Base-by-base conservation (phyloP, 1,140 invertebrate species). In the Centruroides vittatus region DNA sequence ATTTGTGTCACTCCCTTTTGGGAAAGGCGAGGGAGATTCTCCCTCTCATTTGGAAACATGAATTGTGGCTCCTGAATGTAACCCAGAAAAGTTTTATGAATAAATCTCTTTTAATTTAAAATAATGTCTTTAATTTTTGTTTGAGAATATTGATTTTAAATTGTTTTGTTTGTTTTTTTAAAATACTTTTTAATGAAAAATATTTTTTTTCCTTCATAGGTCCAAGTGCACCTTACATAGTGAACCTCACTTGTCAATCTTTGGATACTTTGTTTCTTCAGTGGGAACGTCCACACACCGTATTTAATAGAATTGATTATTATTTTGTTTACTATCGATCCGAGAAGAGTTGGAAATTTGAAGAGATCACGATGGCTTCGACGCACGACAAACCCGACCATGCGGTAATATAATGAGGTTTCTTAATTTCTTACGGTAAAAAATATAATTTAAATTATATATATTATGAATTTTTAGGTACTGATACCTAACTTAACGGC, bases 181-280 rank as follows among this genome's bases (percentile, higher is more conserved):
- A 23, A 23, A 23, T 23, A 23, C 23, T 23, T 23, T 23, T 23
- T 23, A 23, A 23, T 23, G 23, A 55, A 55, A 36, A 4, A 55
- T 55, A n/a, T 55, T 34, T 23, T 54, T 54, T 51, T 5, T 51
- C 12, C 35, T 6, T 36, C 53, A 35, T 13, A 64, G 62, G 65
- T 6, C 89, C 90, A 5, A 84, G 81, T 64, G 78, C 86, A 7
- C 89, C 90, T 1, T 72, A 79, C 61, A 85, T 93, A 69, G 73
- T 86, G n/a, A 91, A 92, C 73, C 73, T 91, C n/a, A 88, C 86
- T 7, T 93, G 90, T 71, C 82, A 88, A 66, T 76, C 63, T 9
- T 34, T 61, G n/a, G 85, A 88, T 65, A 82, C 84, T 12, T 78
- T 92, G 8, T 86, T 81, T 70, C 73, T 93, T 34, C 83, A 88